Percentiles rank a stretch among this genome's conserved stretches.
phyloP scores from a whole-genome alignment of 2,113 vertebrate species.

The Nothobranchius kuhntae region DNA sequence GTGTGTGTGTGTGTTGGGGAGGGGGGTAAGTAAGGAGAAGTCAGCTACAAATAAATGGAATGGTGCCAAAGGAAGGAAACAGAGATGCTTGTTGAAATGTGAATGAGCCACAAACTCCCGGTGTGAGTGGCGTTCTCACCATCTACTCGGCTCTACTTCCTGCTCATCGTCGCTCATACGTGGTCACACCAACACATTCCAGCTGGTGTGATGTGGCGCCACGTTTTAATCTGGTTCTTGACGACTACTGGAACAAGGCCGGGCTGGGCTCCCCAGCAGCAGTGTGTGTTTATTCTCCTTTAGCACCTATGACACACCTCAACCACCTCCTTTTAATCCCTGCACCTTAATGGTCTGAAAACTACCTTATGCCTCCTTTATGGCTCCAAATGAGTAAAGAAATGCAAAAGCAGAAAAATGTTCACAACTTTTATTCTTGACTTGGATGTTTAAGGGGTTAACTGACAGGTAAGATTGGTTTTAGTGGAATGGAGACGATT shows the following conservation, averaged over 20 bases:
- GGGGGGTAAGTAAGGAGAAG: slow-evolving; percentile 41
- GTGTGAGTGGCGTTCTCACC: slow-evolving; percentile 17
- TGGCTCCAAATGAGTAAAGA: no score
- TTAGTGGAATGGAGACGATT: no score
- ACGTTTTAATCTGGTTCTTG: neutral
- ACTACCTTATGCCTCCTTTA: no score
- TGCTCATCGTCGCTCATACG: slow-evolving; percentile 3
- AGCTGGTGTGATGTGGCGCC: neutral
- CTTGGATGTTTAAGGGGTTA: no score
- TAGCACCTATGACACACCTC: neutral
- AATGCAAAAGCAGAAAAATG: no score
- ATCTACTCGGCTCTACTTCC: neutral
- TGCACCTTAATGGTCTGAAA: no score
- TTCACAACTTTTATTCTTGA: no score
- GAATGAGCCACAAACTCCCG: slow-evolving; percentile 41
- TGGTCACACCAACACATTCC: neutral
- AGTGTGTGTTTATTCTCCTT: neutral
- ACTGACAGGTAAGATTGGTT: no score
- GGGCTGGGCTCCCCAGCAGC: neutral
- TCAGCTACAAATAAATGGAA: slow-evolving; percentile 48
- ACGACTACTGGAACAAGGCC: neutral
- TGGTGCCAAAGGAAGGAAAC: slow-evolving; percentile 24
- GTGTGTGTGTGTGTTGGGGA: neutral
- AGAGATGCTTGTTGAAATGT: slow-evolving; percentile 46
- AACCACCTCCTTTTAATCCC: no score